Evolutionary conservation across 2,113 vertebrate genomes (phyloP), one percentile per base, ranked within the genome.

Genomic region (Dipodomys merriami): DNA sequence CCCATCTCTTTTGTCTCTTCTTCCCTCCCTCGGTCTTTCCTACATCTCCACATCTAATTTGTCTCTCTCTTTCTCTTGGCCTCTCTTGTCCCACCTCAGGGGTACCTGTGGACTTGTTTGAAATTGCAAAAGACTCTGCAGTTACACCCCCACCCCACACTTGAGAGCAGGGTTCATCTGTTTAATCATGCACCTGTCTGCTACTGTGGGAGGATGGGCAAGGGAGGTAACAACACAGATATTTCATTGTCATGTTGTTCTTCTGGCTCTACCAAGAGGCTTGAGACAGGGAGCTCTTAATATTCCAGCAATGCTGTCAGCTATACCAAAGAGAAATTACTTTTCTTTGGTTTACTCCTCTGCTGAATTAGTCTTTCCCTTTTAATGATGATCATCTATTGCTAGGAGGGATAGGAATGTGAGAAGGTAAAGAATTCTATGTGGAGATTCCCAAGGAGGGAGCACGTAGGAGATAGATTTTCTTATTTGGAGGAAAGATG

Each of bases 271-370:
- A 77, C 94, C 91, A 78, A 72, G 73, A 89, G 86, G 72, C 64
- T 91, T 68, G 39, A 83, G 93, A 93, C 93, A 94, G 86, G 39
- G 94, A 89, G 83, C 78, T 95, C 93, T 94, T 95, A 88, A 87
- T 77, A 88, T 85, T 95, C 91, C 76, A 67, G 49, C 78, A 74
- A 39, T 65, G 81, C 90, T 85, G 69, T 95, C 81, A 79, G 83
- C 89, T 77, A 89, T 35, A 86, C 89, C 83, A 65, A 79, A 94
- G 93, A 93, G 77, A 95, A 92, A 95, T 95, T 81, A 57, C 44
- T 74, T 83, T 94, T 91, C 78, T 79, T 82, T 82, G 69, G 86
- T 73, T 60, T 35, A 6, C 35, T 44, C 53, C 68, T 91, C 57
- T 81, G 77, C 83, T 91, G 53, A 93, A 94, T 95, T 91, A 73